Base-by-base conservation (phyloP, 2,888 invertebrate species). In the Dysmachus trigonus region DNA sequence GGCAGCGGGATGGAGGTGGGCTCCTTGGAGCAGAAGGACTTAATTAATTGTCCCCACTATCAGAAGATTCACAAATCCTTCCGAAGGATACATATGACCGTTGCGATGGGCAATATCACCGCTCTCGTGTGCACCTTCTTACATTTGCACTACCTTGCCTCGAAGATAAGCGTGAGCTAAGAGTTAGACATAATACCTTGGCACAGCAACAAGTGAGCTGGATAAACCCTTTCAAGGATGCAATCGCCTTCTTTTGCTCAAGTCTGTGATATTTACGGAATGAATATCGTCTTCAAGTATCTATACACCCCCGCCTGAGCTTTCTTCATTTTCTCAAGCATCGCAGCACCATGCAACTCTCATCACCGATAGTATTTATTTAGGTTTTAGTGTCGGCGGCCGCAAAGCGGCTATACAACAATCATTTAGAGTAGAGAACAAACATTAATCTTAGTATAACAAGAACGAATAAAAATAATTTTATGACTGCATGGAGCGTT, bases 1-100 rank as follows among this genome's bases (percentile, higher is more conserved):
- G 97, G 97, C 31, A 94, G 96, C 82, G 97, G 97, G 0, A 94
- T 95, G 89, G 97, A 97, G 93, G 92, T 97, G 86, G 97, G 97
- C 72, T 93, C 94, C 89, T 94, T 96, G 89, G 93, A 95, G 72
- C 93, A 95, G 35, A 96, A 96, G 84, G 94, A 94, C 88, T 92
- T 97, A 33, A 94, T 95, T 22, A 94, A 95, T 90, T 97, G 97
- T 90, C 96, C 96, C 0, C 95, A 96, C 90, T 97, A 97, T 92
- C 93, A 96, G 89, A 94, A 94, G 89, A 94, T 97, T 18, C 94
- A 97, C 90, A 94, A 93, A 88, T 93, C 94, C 38, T 97, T 97
- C 92, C 94, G 97, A 82, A 94, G 94, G 71, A 94, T 95, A 84
- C 97, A 97, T 92, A 95, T 95, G 90, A 93, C 93, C 87, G 95